These are phyloP conservation scores for Thunnus thynnus DNA, from an alignment of 2,113 vertebrate genomes.

Conservation along the genomic window DNA sequence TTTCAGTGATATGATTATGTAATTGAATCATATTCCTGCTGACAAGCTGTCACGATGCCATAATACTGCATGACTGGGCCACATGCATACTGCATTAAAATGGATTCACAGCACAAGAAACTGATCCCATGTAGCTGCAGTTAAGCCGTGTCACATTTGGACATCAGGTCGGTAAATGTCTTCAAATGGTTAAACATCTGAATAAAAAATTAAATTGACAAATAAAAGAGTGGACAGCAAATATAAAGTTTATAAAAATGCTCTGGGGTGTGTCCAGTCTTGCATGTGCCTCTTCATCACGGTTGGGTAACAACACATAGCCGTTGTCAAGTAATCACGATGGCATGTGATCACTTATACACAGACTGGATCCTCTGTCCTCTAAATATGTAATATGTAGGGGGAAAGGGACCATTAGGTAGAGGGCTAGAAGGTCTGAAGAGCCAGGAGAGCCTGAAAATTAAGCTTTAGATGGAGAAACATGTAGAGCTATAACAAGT, in stretches of 20 bases:
- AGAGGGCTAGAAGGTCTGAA: neutral
- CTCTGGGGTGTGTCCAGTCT: conserved; percentile 47
- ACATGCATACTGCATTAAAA: neutral
- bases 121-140: neutral
- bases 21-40: conserved; percentile 76
- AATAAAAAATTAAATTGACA: neutral
- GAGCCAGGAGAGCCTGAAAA: neutral
- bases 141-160: neutral
- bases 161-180: neutral
- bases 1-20: conserved; percentile 64
- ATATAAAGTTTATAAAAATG: conserved; percentile 13
- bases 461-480: neutral
- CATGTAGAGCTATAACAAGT: neutral
- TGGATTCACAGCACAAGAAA: neutral
- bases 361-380: conserved; percentile 49
- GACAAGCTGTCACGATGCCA: conserved; percentile 47
- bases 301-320: conserved; percentile 6
- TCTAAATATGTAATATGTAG: neutral
- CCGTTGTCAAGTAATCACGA: conserved; percentile 8
- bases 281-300: neutral
- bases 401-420: neutral
- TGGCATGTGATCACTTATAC: conserved; percentile 46
- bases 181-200: neutral
- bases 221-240: neutral
- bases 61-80: conserved; percentile 2